Evolutionary conservation across 92 coral and sea anemone species (phyloP).

Genomic region (Actinernus sp.): DNA sequence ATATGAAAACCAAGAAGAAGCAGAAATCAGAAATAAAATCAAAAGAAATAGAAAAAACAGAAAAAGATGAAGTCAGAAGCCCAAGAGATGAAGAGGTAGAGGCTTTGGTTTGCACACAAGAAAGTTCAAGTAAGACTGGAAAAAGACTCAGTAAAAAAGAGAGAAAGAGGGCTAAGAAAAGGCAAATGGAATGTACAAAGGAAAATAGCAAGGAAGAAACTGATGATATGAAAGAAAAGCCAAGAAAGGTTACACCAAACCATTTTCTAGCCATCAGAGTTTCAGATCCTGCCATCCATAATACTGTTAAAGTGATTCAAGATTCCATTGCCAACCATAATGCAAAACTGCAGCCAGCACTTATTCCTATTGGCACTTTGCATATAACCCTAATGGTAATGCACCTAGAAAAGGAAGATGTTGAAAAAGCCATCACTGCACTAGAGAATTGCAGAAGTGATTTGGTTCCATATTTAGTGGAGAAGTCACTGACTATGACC

Average conservation of each 20-base stretch:
- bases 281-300: conserved; percentile 79
- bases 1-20: conserved; percentile 2
- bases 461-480: conserved; percentile 34
- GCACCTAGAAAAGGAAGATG: conserved; percentile 64
- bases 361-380: conserved; percentile 79
- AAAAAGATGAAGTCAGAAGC: not conserved
- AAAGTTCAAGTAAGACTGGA: too few species aligned
- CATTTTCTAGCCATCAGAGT: conserved; percentile 90
- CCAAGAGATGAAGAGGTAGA: not conserved
- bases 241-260: conserved; percentile 71
- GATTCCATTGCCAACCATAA: conserved; percentile 67
- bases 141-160: conserved; percentile 1
- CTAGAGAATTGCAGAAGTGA: conserved; percentile 60
- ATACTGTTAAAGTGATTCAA: conserved; percentile 72
- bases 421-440: conserved; percentile 67
- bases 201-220: conserved; percentile 9
- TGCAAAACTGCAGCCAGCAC: conserved; percentile 70
- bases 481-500: conserved; percentile 33
- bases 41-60: not conserved
- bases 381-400: conserved; percentile 94
- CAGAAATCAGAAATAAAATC: too few species aligned
- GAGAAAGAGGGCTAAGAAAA: conserved; percentile 1
- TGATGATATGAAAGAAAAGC: conserved; percentile 19
- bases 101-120: too few species aligned
- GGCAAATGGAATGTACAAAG: not conserved